Percentiles rank a stretch among this genome's conserved stretches.
Conservation (phyloP, 2,888 invertebrate genomes). For the Amiota minor region DNA sequence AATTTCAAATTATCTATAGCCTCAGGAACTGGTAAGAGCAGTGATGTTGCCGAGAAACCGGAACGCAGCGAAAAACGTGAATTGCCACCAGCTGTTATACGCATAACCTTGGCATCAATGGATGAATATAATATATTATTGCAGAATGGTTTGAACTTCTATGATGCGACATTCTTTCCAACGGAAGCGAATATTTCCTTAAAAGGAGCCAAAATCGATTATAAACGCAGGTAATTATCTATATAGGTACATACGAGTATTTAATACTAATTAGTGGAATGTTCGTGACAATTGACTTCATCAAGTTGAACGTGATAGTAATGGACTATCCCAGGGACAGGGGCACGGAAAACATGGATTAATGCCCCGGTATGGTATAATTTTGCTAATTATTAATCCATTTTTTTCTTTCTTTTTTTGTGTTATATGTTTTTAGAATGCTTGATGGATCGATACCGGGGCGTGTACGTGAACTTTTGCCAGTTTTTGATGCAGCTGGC, state of each 20-base stretch:
- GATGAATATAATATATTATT: slow-evolving; percentile 85
- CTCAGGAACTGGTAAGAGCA: slow-evolving; percentile 36
- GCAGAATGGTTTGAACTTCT: slow-evolving; percentile 89
- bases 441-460: slow-evolving; percentile 81
- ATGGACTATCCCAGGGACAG: too few species aligned
- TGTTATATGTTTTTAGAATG: slow-evolving; percentile 74
- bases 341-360: too few species aligned
- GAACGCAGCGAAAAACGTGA: slow-evolving; percentile 74
- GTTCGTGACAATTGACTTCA: too few species aligned
- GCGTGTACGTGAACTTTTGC: slow-evolving; percentile 82
- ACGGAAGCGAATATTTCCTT: slow-evolving; percentile 83
- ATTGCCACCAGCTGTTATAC: slow-evolving; percentile 78
- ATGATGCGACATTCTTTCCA: slow-evolving; percentile 90
- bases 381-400: too few species aligned
- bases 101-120: slow-evolving; percentile 83
- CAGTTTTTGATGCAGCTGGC: slow-evolving; percentile 90
- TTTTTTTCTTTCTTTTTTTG: not conserved
- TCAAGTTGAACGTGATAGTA: too few species aligned
- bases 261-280: too few species aligned
- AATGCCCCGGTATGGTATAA: too few species aligned
- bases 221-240: slow-evolving; percentile 71
- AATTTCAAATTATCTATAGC: not conserved
- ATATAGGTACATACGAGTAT: too few species aligned
- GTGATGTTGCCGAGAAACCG: slow-evolving; percentile 57
- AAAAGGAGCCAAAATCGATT: slow-evolving; percentile 77